Evolutionary conservation across 2,113 vertebrate genomes (phyloP).

Genomic region (Poeciliopsis retropinna): DNA sequence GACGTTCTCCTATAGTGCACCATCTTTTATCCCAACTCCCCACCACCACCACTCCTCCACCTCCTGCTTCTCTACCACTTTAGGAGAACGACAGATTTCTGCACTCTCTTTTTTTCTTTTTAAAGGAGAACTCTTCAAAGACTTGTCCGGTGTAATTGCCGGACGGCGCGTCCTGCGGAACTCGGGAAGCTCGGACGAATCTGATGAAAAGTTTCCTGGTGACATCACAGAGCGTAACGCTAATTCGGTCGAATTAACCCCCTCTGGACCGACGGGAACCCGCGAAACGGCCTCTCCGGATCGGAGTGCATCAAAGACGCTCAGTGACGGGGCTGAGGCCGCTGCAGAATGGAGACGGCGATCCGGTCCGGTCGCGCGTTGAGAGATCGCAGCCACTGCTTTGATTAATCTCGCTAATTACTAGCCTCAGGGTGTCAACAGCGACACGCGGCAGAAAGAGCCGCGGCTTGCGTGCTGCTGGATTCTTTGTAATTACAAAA

Average conservation of each 20-base stretch:
- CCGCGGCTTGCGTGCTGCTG: conserved; percentile 55
- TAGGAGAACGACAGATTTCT: conserved; percentile 30
- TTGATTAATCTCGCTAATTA: conserved; percentile 83
- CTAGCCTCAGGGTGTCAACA: conserved; percentile 72
- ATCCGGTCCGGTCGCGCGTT: conserved; percentile 66
- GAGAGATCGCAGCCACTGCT: conserved; percentile 69
- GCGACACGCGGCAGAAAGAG: conserved; percentile 45
- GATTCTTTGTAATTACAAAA: conserved; percentile 76
- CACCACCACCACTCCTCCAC: neutral
- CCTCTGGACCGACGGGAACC: conserved; percentile 61
- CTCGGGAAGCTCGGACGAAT: conserved; percentile 16
- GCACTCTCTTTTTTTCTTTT: neutral
- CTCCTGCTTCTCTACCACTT: conserved; percentile 4
- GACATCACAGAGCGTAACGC: conserved; percentile 61
- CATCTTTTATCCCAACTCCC: conserved; percentile 8
- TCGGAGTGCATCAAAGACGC: conserved; percentile 76
- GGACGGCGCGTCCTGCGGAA: conserved; percentile 28
- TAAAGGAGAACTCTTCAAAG: conserved; percentile 29
- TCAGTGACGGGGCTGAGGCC: conserved; percentile 70
- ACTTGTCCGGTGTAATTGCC: conserved; percentile 15
- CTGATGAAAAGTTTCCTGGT: conserved; percentile 53
- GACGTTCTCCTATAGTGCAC: conserved; percentile 47
- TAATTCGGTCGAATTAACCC: conserved; percentile 74
- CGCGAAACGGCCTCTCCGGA: conserved; percentile 47
- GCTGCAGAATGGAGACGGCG: conserved; percentile 71